Base-by-base conservation (phyloP, 2,113 vertebrate species). In the Etheostoma spectabile region DNA sequence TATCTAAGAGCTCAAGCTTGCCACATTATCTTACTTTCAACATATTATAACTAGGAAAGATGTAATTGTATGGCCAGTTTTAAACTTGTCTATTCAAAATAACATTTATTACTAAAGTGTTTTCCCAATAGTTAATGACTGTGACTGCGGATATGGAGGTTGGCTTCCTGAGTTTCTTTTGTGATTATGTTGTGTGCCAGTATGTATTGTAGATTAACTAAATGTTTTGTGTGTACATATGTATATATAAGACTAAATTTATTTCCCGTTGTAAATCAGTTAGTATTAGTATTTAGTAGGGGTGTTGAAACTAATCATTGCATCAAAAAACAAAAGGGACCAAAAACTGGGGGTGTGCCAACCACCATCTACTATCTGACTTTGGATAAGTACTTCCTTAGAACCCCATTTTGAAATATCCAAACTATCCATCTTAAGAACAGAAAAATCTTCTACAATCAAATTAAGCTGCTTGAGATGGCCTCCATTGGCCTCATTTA, bases 401-500 rank as follows among this genome's bases (percentile, higher is more conserved):
- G 38, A 11, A 42, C 38, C 38, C 8, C 38, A 38, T 8, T 42
- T 42, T 42, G 11, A 42, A 42, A 42, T 42, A 42, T 42, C 38
- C 38, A 42, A 42, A 42, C 38, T 42, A 42, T 42, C 10, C 38
- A 42, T 42, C 38, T 42, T 11, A 42, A 42, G 38, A 42, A 42
- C 38, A 42, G 38, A 42, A 42, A 42, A 42, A 42, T 42, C 0
- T 3, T 42, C 38, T 11, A 3, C 38, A 42, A 42, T 42, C 38
- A 42, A 42, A 11, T 42, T 0, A 42, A 42, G 8, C 27, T 35
- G 49, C 60, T 45, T 63, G 48, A 48, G 30, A 46, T 0, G 30
- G 30, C 13, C 53, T 83, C 45, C 78, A 73, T 52, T 55, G 18
- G 15, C 52, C 45, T 77, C 51, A 75, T 87, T 80, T 80, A 68